Evolutionary conservation across 1,140 invertebrate genomes (phyloP).

Genomic region (Steinernema feltiae): DNA sequence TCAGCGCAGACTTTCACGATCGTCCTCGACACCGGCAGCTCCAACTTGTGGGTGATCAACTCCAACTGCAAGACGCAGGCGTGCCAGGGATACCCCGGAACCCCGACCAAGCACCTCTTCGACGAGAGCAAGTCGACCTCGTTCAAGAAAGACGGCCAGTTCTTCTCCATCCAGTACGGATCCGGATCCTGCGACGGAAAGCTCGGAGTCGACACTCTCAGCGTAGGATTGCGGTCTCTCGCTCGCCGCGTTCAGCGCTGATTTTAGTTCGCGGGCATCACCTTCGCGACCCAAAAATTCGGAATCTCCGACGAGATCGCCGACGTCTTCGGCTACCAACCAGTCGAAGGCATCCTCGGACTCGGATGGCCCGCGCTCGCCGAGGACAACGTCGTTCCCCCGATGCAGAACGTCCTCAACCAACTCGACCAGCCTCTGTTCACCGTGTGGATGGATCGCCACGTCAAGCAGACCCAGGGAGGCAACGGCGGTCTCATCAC

Average conservation of each 20-base stretch:
- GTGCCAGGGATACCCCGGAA: neutral
- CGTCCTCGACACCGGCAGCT: neutral
- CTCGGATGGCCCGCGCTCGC: constrained; percentile 34
- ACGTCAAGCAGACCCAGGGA: constrained; percentile 25
- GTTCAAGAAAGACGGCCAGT: too few species aligned
- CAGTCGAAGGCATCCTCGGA: constrained; percentile 34
- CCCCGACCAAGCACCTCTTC: neutral
- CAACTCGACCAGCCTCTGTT: constrained; percentile 28
- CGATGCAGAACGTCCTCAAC: constrained; percentile 35
- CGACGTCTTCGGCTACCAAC: constrained; percentile 31
- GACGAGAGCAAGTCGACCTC: neutral
- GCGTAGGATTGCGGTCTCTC: neutral
- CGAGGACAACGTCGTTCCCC: constrained; percentile 30
- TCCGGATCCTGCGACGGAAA: too few species aligned
- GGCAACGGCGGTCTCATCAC: constrained; percentile 27
- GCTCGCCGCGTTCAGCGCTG: too few species aligned
- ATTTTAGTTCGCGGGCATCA: neutral
- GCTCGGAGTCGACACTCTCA: neutral
- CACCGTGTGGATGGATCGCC: constrained; percentile 39
- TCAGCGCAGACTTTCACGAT: neutral
- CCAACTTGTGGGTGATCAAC: neutral
- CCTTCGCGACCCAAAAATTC: neutral
- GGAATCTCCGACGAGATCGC: constrained; percentile 19
- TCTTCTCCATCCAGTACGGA: too few species aligned
- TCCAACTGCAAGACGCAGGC: neutral